Percentiles rank a stretch among this genome's conserved stretches.
These are phyloP conservation scores for Berghia stephanieae DNA, from an alignment of 1,140 invertebrate genomes.

Conservation along the genomic window DNA sequence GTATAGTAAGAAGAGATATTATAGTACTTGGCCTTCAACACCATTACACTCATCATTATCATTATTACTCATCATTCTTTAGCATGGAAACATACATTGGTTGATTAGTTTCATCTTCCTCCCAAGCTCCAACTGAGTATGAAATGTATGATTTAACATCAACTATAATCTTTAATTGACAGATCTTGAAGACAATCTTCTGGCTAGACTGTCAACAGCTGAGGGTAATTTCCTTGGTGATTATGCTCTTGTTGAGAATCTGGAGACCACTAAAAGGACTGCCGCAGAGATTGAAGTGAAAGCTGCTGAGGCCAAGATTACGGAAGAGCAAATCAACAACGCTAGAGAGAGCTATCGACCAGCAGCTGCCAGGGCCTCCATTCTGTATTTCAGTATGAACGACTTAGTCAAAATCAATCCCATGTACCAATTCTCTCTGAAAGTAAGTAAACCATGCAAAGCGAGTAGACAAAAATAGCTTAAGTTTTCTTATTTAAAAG, in stretches of 20 bases:
- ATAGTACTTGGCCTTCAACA: too few relatives aligned
- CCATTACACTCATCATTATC: too few relatives aligned
- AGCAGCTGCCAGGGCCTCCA: slow-evolving; percentile 88
- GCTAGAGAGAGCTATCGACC: slow-evolving; percentile 92
- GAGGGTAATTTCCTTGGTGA: slow-evolving; percentile 91
- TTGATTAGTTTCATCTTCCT: not conserved
- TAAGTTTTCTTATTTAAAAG: too few relatives aligned
- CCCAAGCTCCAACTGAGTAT: too few relatives aligned
- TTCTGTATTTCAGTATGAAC: slow-evolving; percentile 96
- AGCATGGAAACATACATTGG: not conserved
- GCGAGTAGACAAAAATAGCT: too few relatives aligned
- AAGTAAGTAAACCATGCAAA: slow-evolving; percentile 72
- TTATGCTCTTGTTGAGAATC: slow-evolving; percentile 90
- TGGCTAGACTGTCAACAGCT: slow-evolving; percentile 90
- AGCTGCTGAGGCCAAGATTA: slow-evolving; percentile 88
- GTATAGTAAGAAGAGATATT: too few relatives aligned
- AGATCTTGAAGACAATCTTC: slow-evolving; percentile 88
- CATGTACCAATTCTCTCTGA: slow-evolving; percentile 96
- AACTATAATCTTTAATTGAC: too few relatives aligned
- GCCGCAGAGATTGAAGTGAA: slow-evolving; percentile 94
- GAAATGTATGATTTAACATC: too few relatives aligned
- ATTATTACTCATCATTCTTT: not conserved
- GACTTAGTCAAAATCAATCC: slow-evolving; percentile 96
- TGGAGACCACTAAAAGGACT: slow-evolving; percentile 94
- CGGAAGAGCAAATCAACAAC: slow-evolving; percentile 90